A percentile compares a stretch with the other conserved stretches of the same genome.
Conservation (phyloP, 2,113 vertebrate species). For the Tympanuchus pallidicinctus region DNA sequence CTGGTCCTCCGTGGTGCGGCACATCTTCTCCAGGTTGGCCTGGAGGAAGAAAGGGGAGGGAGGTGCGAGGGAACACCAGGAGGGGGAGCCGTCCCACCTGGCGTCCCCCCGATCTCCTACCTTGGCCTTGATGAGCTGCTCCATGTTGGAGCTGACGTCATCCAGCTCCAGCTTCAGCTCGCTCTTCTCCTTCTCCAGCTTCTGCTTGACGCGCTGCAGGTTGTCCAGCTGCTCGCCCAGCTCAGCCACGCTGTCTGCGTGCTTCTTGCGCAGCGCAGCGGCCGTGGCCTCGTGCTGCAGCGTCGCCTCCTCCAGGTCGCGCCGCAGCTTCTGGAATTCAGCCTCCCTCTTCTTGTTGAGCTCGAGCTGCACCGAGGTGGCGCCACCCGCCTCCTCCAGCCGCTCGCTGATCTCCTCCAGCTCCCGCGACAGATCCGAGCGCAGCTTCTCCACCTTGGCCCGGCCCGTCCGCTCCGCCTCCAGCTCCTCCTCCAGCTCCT, state of each 20-base stretch:
- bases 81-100: not conserved
- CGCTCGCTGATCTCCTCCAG: constrained; percentile 93
- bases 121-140: constrained; percentile 84
- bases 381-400: constrained; percentile 87
- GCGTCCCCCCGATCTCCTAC: no score
- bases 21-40: constrained; percentile 88
- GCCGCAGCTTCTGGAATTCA: constrained; percentile 90
- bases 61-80: no score
- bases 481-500: constrained; percentile 88
- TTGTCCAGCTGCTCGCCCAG: constrained; percentile 89
- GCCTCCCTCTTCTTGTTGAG: constrained; percentile 93
- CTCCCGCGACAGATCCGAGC: constrained; percentile 86
- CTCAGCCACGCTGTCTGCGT: constrained; percentile 87
- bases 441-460: constrained; percentile 88
- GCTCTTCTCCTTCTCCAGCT: constrained; percentile 90
- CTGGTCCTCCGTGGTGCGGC: constrained; percentile 86
- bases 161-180: constrained; percentile 89
- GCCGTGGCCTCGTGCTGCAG: constrained; percentile 88
- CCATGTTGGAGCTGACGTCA: constrained; percentile 87
- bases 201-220: constrained; percentile 89
- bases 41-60: not conserved
- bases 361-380: constrained; percentile 88
- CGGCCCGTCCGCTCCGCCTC: constrained; percentile 83
- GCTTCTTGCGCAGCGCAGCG: constrained; percentile 88
- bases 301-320: constrained; percentile 91